Percentiles rank a stretch among this genome's conserved stretches.
Conservation (phyloP, 2,797 vertebrate species). For the Protosalanx chinensis region DNA sequence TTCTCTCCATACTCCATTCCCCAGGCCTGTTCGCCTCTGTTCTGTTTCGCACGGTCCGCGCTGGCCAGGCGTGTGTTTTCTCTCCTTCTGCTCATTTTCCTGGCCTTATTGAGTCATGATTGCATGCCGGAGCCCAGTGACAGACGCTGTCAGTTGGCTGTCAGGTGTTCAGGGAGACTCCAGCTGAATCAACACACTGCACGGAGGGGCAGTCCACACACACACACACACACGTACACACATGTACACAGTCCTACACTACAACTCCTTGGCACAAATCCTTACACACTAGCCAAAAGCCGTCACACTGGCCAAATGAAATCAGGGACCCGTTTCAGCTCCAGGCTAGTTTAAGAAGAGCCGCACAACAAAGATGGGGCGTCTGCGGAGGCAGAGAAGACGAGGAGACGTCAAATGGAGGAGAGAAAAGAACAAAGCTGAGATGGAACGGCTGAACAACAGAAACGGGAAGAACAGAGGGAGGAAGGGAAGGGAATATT, state of each 20-base stretch:
- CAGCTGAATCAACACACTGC: constrained; percentile 75
- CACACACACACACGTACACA: constrained; percentile 12
- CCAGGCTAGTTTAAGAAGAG: constrained; percentile 19
- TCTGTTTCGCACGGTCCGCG: neutral
- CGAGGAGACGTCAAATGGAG: neutral
- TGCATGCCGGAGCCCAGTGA: constrained; percentile 57
- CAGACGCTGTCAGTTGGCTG: constrained; percentile 69
- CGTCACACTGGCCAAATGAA: constrained; percentile 13
- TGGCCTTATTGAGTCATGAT: constrained; percentile 73
- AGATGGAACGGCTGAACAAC: neutral
- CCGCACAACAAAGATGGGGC: neutral
- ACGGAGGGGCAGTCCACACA: constrained; percentile 24
- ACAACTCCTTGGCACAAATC: constrained; percentile 2
- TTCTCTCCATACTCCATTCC: constrained; percentile 17
- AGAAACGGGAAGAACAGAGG: neutral
- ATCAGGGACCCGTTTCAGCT: neutral
- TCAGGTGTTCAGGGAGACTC: constrained; percentile 59
- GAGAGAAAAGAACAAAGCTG: neutral
- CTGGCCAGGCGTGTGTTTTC: constrained; percentile 1
- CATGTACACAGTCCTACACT: constrained; percentile 18
- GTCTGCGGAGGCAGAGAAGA: neutral
- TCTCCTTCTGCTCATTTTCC: constrained; percentile 53
- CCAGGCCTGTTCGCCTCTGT: neutral
- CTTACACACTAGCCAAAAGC: neutral
- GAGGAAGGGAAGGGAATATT: constrained; percentile 43